Conservation (phyloP, 2,113 vertebrate genomes). For the Pavo muticus region DNA sequence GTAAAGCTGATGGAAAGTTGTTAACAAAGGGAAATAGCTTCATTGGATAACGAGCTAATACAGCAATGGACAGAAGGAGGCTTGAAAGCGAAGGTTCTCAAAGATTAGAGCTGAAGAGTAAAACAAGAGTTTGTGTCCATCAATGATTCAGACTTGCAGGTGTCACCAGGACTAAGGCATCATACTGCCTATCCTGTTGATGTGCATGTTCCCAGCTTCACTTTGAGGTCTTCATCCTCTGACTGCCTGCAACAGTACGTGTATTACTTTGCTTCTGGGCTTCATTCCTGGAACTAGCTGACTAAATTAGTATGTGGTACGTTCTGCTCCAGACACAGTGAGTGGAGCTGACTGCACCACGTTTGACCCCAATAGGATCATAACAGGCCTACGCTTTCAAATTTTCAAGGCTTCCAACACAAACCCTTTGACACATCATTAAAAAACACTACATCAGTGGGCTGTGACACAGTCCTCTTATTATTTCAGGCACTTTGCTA, state of each 20-base stretch:
- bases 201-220: background rate
- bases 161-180: background rate
- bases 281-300: background rate
- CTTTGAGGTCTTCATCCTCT: background rate
- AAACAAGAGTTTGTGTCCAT: accelerated
- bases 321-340: background rate
- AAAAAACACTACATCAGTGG: background rate
- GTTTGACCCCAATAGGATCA: background rate
- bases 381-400: background rate
- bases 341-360: background rate
- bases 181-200: background rate
- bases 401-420: background rate
- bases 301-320: background rate
- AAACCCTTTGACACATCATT: background rate
- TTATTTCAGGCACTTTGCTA: background rate
- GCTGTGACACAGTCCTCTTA: background rate
- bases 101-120: background rate
- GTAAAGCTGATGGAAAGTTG: background rate
- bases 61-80: background rate
- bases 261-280: background rate
- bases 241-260: accelerated
- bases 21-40: background rate
- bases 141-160: background rate
- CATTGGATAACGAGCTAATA: background rate
- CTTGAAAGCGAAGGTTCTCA: background rate